Base-by-base conservation (phyloP, 2,113 vertebrate species). In the Channa maculata region DNA sequence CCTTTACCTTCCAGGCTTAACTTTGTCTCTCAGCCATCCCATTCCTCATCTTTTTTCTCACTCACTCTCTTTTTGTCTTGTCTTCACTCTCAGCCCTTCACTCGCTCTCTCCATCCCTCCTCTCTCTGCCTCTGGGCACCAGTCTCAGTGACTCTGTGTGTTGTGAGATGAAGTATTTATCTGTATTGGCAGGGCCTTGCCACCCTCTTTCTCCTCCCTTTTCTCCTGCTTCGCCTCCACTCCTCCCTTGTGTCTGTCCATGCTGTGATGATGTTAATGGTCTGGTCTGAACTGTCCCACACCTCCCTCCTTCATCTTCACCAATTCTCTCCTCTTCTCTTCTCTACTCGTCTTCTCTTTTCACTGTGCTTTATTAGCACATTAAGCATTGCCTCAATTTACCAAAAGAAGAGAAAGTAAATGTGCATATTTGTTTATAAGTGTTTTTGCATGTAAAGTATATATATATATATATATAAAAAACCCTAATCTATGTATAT, bases 1-100 rank as follows among this genome's bases (percentile, higher is more conserved):
- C 90, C 90, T 91, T 91, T 91, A 91, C 90, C 91, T 92, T 83
- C 88, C 72, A 91, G 90, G 90, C 90, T 70, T 84, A 65, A 79
- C 74, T 83, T 73, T 83, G 75, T 85, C 83, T 85, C 84, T 86
- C 83, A 86, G 76, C 81, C 76, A 64, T 77, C 74, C 73, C 63
- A 7, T 44, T 74, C 60, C 54, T 58, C 68, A 46, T 61, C 70
- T 50, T 64, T 44, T 49, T 33, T 34, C 14, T 51, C 52, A 65
- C 51, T 71, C 37, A 66, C 24, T 43, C 1, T 43, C 71, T 45
- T 62, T 66, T 49, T 48, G 48, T 53, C 38, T 50, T 1, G 34
- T 59, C 63, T 49, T 36, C 41, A 55, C 63, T 82, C 64, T 75
- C 62, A 77, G 61, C 34, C 62, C 39, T 60, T 69, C 43, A 58